Evolutionary conservation across 2,113 vertebrate genomes (phyloP), one percentile per base, ranked within the genome.

Genomic region (Hylia prasina): DNA sequence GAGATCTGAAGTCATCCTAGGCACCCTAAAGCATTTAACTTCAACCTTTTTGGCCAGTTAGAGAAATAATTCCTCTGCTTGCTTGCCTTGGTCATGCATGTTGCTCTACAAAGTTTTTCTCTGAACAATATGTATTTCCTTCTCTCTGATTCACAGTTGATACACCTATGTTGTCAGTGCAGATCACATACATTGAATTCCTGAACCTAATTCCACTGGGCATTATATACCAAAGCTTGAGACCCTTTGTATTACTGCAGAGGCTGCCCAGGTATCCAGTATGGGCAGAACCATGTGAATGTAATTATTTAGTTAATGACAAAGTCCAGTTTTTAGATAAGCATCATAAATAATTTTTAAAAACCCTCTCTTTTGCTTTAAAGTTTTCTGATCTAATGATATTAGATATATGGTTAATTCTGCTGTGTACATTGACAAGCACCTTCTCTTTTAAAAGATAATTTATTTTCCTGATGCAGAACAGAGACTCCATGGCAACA

Each of bases 401-500:
- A 42, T 23, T 47, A 78, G 7, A 37, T 71, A 33, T 22, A 15
- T 28, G 6, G 9, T 35, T 83, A 77, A 31, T 61, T 85, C 68
- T 51, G 9, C 11, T 66, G 8, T 39, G 10, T 56, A 76, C 13
- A 90, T 71, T 68, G 48, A 61, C 20, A 61, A 54, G 1, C 7
- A 30, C 24, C 11, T 90, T 91, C n/a, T 10, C 10, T 84, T 90
- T 81, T 25, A 86, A 69, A 70, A 15, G 51, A 53, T 48, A 64
- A 60, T 88, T 72, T 90, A 24, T 85, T 87, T 93, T 82, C 21
- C 13, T 56, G 28, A 53, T 57, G 27, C 15, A 61, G 25, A 96
- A 80, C 12, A 66, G n/a, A 60, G 17, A 45, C 10, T 81, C 80
- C 72, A 89, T 73, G 58, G 72, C 54, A 96, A 92, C 61, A 68